Percentiles rank a stretch among this genome's conserved stretches.
These are phyloP conservation scores for Cyphomyrus plagiostoma DNA, from an alignment of 2,113 vertebrate genomes.

Conservation along the genomic window DNA sequence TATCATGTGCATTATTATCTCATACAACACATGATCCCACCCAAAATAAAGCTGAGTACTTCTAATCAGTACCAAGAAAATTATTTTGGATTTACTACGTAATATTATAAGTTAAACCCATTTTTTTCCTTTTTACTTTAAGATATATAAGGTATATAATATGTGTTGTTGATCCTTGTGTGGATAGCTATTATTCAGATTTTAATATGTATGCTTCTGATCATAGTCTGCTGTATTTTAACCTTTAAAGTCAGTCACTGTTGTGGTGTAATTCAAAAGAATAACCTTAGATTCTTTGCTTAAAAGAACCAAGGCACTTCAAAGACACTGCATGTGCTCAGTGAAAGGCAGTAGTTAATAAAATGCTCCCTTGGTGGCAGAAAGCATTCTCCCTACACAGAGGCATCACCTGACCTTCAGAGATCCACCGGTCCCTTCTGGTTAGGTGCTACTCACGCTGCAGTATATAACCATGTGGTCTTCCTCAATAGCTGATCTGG, in stretches of 20 bases:
- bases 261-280: conserved; percentile 7
- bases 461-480: neutral
- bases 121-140: neutral
- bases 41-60: neutral
- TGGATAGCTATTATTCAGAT: neutral
- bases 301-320: conserved; percentile 3
- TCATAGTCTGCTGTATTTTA: neutral
- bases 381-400: neutral
- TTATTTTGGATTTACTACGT: neutral
- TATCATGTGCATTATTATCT: neutral
- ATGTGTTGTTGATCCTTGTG: neutral
- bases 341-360: neutral
- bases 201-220: neutral
- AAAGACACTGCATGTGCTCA: neutral
- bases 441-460: neutral
- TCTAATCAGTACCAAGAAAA: neutral
- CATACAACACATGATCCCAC: neutral
- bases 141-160: neutral
- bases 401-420: neutral
- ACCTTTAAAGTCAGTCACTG: conserved; percentile 1
- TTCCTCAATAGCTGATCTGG: neutral
- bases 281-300: conserved; percentile 1
- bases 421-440: neutral
- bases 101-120: neutral
- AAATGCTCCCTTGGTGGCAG: neutral